Evolutionary conservation across 2,113 vertebrate species (phyloP).

Genomic region (Epinephelus moara): DNA sequence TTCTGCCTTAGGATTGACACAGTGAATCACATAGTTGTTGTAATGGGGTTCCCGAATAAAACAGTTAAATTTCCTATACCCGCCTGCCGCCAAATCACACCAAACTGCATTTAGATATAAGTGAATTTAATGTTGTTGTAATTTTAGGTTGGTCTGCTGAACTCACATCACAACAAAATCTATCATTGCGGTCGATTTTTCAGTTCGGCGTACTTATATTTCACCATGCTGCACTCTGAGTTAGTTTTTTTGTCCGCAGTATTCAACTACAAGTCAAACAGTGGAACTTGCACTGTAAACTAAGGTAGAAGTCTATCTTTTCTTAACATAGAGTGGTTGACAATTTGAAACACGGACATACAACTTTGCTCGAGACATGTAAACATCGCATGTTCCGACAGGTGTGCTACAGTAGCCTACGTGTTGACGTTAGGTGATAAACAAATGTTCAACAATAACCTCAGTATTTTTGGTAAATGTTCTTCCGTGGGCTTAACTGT

Average conservation of each 20-base stretch:
- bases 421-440: neutral
- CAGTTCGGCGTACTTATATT: neutral
- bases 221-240: neutral
- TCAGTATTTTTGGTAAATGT: neutral
- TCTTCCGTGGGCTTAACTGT: neutral
- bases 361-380: neutral
- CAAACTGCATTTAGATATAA: neutral
- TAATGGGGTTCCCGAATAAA: too few relatives aligned
- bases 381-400: neutral
- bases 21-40: neutral
- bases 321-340: neutral
- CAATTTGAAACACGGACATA: neutral
- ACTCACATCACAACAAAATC: accelerated
- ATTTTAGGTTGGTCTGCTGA: too few relatives aligned
- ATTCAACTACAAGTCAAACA: neutral
- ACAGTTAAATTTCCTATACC: neutral
- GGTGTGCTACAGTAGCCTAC: neutral
- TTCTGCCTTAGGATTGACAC: neutral
- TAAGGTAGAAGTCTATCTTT: neutral
- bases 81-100: neutral
- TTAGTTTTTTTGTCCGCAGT: too few relatives aligned
- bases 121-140: neutral
- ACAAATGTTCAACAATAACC: neutral
- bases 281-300: neutral
- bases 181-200: neutral